phyloP scores from a whole-genome alignment of 2,113 vertebrate genomes.

The Rhombomys opimus region DNA sequence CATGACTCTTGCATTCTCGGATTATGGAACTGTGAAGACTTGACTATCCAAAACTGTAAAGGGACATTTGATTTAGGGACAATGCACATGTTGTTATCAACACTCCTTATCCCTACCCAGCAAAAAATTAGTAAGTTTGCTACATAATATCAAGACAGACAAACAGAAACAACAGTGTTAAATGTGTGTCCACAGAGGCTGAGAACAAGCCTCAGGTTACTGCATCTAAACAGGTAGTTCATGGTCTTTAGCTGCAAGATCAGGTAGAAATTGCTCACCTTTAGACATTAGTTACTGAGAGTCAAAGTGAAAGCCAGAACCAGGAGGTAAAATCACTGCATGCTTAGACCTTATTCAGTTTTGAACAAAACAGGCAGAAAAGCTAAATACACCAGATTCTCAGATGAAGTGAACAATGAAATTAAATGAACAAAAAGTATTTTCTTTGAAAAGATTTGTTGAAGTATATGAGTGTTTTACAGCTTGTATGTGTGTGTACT shows the following conservation, averaged over 20 bases:
- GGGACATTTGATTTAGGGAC: background rate
- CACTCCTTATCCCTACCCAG: background rate
- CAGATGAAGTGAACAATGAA: background rate
- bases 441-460: background rate
- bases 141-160: background rate
- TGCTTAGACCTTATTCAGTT: background rate
- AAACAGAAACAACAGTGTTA: background rate
- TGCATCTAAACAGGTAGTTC: background rate
- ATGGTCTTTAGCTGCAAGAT: background rate
- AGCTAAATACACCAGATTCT: background rate
- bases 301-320: background rate
- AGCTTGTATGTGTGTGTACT: background rate
- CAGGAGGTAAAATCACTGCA: background rate
- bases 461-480: background rate
- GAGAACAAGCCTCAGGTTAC: accelerated
- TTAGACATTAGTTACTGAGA: background rate
- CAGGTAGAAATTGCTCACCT: accelerated
- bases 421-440: background rate
- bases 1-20: background rate
- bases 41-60: background rate
- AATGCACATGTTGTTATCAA: background rate
- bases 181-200: background rate
- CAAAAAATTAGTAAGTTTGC: background rate
- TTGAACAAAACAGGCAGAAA: background rate
- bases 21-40: background rate